Evolutionary conservation across 2,113 vertebrate genomes (phyloP), one percentile per base, ranked within the genome.

Genomic region (Macquaria australasica): DNA sequence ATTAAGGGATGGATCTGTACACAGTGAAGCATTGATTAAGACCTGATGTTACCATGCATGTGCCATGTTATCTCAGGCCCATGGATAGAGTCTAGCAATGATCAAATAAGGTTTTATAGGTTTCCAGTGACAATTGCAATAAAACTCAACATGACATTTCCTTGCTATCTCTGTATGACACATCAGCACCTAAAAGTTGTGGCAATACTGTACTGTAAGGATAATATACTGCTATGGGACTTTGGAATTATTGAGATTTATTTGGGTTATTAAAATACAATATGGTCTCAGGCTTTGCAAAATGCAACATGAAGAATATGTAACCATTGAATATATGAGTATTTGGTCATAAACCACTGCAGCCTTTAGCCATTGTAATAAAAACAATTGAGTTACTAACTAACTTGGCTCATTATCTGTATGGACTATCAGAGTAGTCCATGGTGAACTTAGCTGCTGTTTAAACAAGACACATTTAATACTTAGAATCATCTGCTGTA

Each of bases 1-100:
- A 91, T 91, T 77, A 81, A 84, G 63, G 56, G 63, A 78, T 37
- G 83, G 58, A 80, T 89, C 53, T 55, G 69, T 85, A 51, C 63
- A 76, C 79, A 77, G 53, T 12, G 53, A 71, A 77, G 72, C 64
- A 15, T 18, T 91, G 79, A 92, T 90, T 70, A 84, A 79, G 67
- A 83, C 79, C 84, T 82, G 48, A 82, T 92, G 87, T 80, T 48
- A 25, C 50, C 34, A 31, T 51, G 71, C 81, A 68, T 21, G 41
- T 34, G 31, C 45, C 63, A 5, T 45, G 60, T 84, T 75, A 87
- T 83, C 84, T 72, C 20, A 21, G 68, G 45, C 31, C 43, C 31
- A 11, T 62, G 15, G 63, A 73, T 23, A n/a, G 23, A 66, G 66
- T 39, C 56, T 23, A 43, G 51, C 25, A 28, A 23, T 37, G 15